phyloP scores from a whole-genome alignment of 2,797 vertebrate genomes.

The Oceanodroma leucorhoa region DNA sequence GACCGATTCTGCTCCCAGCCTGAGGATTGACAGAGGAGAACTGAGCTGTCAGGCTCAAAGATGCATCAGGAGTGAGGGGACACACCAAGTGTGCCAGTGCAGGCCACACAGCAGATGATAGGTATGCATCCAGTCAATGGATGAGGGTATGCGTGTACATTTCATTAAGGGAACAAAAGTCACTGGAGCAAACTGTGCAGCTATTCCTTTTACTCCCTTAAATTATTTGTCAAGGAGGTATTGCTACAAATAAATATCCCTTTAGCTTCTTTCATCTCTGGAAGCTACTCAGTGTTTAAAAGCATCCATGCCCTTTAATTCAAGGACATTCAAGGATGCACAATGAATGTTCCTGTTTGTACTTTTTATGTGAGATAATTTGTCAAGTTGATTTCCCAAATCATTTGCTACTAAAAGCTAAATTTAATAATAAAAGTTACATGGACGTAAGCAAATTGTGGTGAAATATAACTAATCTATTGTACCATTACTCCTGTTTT shows the following conservation, averaged over 20 bases:
- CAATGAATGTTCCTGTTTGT: neutral
- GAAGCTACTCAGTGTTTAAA: conserved; percentile 21
- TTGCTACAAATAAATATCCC: conserved; percentile 8
- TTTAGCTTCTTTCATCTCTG: neutral
- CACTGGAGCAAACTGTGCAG: neutral
- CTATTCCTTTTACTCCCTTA: neutral
- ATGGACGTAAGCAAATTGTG: neutral
- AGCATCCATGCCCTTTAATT: conserved; percentile 7
- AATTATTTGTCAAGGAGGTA: neutral
- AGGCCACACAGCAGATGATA: neutral
- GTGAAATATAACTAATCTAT: neutral
- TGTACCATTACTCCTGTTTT: neutral
- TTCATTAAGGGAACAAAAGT: conserved; percentile 20
- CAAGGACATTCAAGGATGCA: conserved; percentile 8
- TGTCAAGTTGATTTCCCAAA: neutral
- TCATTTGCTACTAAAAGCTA: neutral
- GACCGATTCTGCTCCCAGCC: neutral
- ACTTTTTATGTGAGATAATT: neutral
- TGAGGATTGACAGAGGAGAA: neutral
- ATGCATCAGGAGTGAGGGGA: neutral
- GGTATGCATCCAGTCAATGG: neutral
- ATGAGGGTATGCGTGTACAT: neutral
- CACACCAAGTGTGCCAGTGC: rapidly evolving
- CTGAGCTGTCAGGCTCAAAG: neutral
- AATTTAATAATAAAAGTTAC: neutral